Evolutionary conservation across 2,797 vertebrate species (phyloP).

Genomic region (Enoplosus armatus): DNA sequence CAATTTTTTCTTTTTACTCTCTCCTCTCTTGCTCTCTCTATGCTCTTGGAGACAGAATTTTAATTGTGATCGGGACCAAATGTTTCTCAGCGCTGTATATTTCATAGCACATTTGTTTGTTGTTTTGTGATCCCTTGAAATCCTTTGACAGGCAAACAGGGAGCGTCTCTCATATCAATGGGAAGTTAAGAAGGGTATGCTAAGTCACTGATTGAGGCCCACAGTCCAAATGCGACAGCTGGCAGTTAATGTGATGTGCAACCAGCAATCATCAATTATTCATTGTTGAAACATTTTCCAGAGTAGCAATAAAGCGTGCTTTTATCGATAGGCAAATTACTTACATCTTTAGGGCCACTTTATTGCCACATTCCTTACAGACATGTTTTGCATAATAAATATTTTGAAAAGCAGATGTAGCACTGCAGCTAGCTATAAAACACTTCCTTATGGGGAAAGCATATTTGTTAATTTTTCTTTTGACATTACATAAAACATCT

Average conservation of each 20-base stretch:
- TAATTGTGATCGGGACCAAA: slow-evolving; percentile 54
- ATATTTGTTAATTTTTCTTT: slow-evolving; percentile 53
- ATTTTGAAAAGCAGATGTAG: slow-evolving; percentile 21
- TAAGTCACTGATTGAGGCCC: slow-evolving; percentile 60
- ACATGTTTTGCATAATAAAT: slow-evolving; percentile 54
- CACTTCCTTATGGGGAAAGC: background rate
- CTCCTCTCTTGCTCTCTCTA: slow-evolving; percentile 4
- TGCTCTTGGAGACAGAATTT: slow-evolving; percentile 37
- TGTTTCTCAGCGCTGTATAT: slow-evolving; percentile 50
- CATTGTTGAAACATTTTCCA: slow-evolving; percentile 57
- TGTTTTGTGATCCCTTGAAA: slow-evolving; percentile 58
- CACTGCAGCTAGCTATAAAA: slow-evolving; percentile 23
- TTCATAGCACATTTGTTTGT: slow-evolving; percentile 69
- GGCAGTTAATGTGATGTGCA: slow-evolving; percentile 60
- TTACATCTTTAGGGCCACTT: slow-evolving; percentile 42
- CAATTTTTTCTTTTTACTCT: slow-evolving; percentile 8
- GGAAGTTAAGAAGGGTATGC: slow-evolving; percentile 31
- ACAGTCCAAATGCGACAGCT: slow-evolving; percentile 56
- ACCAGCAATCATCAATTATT: slow-evolving; percentile 71
- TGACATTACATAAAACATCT: slow-evolving; percentile 38
- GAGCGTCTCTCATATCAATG: slow-evolving; percentile 32
- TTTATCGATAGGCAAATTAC: slow-evolving; percentile 59
- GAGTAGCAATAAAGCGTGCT: slow-evolving; percentile 52
- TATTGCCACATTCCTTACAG: slow-evolving; percentile 46
- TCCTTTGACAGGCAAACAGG: slow-evolving; percentile 55